Evolutionary conservation across 1,140 invertebrate genomes (phyloP), one percentile per base, ranked within the genome.

Genomic region (Epicauta chinensis): DNA sequence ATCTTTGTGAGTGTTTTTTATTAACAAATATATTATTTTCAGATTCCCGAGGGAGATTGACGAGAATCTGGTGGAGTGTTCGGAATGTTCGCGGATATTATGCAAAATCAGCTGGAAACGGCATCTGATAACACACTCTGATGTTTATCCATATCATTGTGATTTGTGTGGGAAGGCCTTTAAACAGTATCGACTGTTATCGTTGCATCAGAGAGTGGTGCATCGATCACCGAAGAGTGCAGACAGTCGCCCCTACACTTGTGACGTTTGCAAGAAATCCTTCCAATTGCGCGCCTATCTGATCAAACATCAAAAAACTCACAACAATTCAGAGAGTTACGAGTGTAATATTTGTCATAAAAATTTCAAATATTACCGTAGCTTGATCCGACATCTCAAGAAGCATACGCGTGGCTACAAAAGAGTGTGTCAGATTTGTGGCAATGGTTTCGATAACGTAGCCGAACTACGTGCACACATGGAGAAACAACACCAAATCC

Each of bases 371-470:
- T 66, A 65, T 13, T 64, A 65, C 6, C 62, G 65, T 2, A 66
- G 66, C 3, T 43, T 70, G 10, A 56, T 62, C 38, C 38, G 68
- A 6, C 68, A 70, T 43, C 40, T 64, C 66, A 32, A 43, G 59
- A 30, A 65, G 59, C 32, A 61, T 65, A 15, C 68, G 68, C 40
- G 62, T 61, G 16, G 51, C 56, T 9, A 16, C 40, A 36, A 64
- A 60, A 1, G 52, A 2, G 50, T 81, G 0, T 86, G 84, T 68
- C 80, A 83, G 59, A 80, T 87, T 29, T 91, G 89, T 69, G 81
- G 81, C 11, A 91, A 93, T 72, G 80, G 84, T 46, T 80, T 94
- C 32, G 80, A 81, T 14, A 81, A 76, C 32, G 75, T 78, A 2
- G 82, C 84, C 44, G 82, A 84, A 51, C 70, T 87, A 61, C 73